phyloP scores from a whole-genome alignment of 1,140 invertebrate genomes.

The Macrocentrus cingulum region DNA sequence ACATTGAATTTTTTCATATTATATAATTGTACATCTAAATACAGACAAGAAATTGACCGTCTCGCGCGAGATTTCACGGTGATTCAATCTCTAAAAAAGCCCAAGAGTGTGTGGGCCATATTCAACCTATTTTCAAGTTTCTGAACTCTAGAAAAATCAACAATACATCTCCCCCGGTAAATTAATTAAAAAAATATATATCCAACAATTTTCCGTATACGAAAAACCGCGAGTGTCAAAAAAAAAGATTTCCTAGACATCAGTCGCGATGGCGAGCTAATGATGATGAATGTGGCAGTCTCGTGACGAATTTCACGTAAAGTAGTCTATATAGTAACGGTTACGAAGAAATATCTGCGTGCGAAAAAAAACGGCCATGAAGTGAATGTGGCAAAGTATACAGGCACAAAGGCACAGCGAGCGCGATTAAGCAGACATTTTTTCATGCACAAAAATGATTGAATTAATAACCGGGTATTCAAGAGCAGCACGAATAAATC shows the following conservation, averaged over 20 bases:
- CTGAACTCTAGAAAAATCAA: conserved; percentile 10
- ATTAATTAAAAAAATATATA: too few species aligned
- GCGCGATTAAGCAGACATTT: conserved; percentile 20
- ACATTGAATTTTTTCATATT: too few species aligned
- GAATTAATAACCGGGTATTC: conserved; percentile 24
- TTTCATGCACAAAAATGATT: conserved; percentile 17
- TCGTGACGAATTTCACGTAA: conserved; percentile 24
- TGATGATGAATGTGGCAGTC: conserved; percentile 40
- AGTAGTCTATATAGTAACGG: conserved; percentile 1
- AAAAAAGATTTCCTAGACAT: too few species aligned
- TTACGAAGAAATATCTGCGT: conserved; percentile 19
- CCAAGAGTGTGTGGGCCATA: too few species aligned
- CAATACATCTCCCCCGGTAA: too few species aligned
- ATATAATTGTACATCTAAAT: too few species aligned
- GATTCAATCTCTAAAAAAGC: conserved; percentile 23
- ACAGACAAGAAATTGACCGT: conserved; percentile 35
- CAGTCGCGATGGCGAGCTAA: conserved; percentile 40
- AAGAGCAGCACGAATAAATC: conserved; percentile 2
- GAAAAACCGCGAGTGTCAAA: too few species aligned
- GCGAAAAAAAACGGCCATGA: too few species aligned
- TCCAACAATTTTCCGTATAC: too few species aligned
- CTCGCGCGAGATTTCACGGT: conserved; percentile 42
- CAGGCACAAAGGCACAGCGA: not conserved
- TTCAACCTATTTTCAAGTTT: conserved; percentile 18
- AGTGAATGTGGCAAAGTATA: too few species aligned